Base-by-base conservation (phyloP, 2,113 vertebrate species). In the Pithys albifrons region DNA sequence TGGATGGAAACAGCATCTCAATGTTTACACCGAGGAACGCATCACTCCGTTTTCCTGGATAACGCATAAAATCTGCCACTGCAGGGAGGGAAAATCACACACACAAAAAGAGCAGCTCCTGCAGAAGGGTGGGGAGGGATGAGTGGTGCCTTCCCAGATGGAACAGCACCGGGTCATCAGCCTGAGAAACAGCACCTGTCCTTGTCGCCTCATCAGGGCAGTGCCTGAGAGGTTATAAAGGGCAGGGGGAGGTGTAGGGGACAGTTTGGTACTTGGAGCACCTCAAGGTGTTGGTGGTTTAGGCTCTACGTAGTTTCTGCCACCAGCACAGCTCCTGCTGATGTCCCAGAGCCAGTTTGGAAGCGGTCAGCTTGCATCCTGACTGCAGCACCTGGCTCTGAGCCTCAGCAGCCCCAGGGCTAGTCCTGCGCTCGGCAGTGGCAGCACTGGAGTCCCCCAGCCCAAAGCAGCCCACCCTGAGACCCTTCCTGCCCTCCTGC, bases 231-330 rank as follows among this genome's bases (percentile, higher is more conserved):
- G 17, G 9, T 62, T 35, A 58, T 31, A 84, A 86, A 86, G 19
- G 86, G 35, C 10, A 9, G 24, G 12, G 24, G 8, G 25, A 35
- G 19, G 1, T 15, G 2, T 2, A 51, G 1, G 1, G 0, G 8
- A 43, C 14, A 43, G 41, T 15, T 52, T 2, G 2, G 37, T 8
- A 2, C 5, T 4, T 3, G 5, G 6, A n/a, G 58, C 1, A 0
- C 0, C 6, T 29, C 2, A 0, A 0, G 19, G 33, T 2, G 2
- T 2, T 37, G 1, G 10, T 31, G 39, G 2, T 13, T 27, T 15
- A 19, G 51, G 19, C 7, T 31, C 11, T 23, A 0, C 0, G 0
- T 2, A 11, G 46, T 1, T 5, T 12, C 14, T 46, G 35, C 25
- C 27, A 11, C 2, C 5, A 9, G 27, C 1, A 2, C 1, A 6